A percentile compares a stretch with the other conserved stretches of the same genome.
Evolutionary conservation across 1,140 invertebrate species (phyloP).

Genomic region (Sitophilus oryzae): DNA sequence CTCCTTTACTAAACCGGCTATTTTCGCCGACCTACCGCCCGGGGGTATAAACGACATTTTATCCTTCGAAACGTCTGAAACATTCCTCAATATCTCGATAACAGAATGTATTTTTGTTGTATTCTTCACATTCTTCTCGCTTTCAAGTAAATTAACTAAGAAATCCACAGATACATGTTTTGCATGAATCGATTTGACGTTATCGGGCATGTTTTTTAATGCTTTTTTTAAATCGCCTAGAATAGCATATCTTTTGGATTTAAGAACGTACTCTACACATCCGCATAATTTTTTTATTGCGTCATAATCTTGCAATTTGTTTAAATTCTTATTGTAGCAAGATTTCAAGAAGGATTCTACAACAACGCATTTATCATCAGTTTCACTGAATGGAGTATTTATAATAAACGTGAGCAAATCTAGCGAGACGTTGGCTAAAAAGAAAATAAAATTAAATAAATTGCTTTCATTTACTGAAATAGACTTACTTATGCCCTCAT

Average conservation of each 20-base stretch:
- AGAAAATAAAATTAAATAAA: slow-evolving; percentile 2
- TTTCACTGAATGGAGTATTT: too few relatives aligned
- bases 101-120: too few relatives aligned
- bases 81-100: too few relatives aligned
- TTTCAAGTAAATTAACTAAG: slow-evolving; percentile 7
- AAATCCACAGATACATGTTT: slow-evolving; percentile 6
- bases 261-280: slow-evolving; percentile 20
- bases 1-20: slow-evolving; percentile 21
- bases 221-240: slow-evolving; percentile 3
- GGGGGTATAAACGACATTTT: slow-evolving; percentile 11
- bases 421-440: slow-evolving; percentile 11
- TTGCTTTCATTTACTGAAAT: neutral
- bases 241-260: slow-evolving; percentile 6
- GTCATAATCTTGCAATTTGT: neutral
- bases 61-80: too few relatives aligned
- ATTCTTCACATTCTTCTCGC: too few relatives aligned
- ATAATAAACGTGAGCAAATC: too few relatives aligned
- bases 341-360: neutral
- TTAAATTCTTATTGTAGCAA: neutral
- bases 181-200: slow-evolving; percentile 3
- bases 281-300: slow-evolving; percentile 18
- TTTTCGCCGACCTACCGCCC: slow-evolving; percentile 23
- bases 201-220: slow-evolving; percentile 8
- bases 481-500: slow-evolving; percentile 16
- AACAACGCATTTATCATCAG: neutral